Evolutionary conservation across 1,140 invertebrate species (phyloP), one percentile per base, ranked within the genome.

Genomic region (Drosophila erecta): DNA sequence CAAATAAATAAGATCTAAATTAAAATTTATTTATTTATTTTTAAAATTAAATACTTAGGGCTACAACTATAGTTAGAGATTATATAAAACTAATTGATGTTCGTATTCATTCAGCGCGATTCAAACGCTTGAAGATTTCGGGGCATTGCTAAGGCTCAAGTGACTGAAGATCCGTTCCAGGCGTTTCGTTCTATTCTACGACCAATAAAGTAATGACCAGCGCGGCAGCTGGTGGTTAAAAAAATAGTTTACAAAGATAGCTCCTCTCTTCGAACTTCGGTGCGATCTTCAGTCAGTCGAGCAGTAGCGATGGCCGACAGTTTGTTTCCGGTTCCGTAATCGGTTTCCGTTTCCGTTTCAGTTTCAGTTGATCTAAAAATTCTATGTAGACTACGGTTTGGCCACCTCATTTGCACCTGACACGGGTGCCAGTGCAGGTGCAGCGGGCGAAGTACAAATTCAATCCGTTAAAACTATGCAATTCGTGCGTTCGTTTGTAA

Each of bases 21-120:
- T 89, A 89, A 90, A 89, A 89, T 89, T 89, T 89, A 89, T 89
- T 89, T 89, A 89, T 89, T 89, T 87, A 86, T 87, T 86, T 83
- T 83, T 86, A 83, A 83, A 86, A 83, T 89, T 89, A 89, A 89
- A 89, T 89, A 89, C 84, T 89, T 89, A 90, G 55, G 69, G 41
- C 81, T 89, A 87, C 59, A 89, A 79, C 79, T 89, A 89, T 89
- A 84, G 89, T 79, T 87, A 89, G 72, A 79, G 80, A 90, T 89
- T 84, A 89, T 83, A 78, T 80, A 90, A 84, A 76, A 87, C 77
- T 89, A 90, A 80, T 76, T 79, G 74, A 81, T 86, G 84, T 89
- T 89, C 84, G 75, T 83, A 79, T 72, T 83, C 78, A 64, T 79
- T 90, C 60, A 64, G 71, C 76, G 56, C 75, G 61, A 47, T 59